Evolutionary conservation across 2,888 invertebrate genomes (phyloP), one percentile per base, ranked within the genome.

Genomic region (Heliconius ethilla): DNA sequence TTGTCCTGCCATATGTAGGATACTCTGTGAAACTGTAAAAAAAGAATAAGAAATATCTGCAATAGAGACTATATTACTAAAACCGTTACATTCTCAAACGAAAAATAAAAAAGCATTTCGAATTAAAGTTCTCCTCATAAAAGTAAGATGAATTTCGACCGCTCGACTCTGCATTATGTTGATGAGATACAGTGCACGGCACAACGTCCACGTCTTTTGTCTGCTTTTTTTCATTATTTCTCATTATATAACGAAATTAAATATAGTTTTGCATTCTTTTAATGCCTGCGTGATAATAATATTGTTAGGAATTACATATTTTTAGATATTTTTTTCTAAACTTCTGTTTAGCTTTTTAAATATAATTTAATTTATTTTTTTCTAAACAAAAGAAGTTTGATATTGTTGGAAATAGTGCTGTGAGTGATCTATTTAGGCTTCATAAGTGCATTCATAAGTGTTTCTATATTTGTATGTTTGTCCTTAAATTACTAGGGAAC

Each of bases 81-180:
- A 59, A 33, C 55, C 13, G 37, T 40, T 74, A 37, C 37, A 27
- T 62, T 27, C 10, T 22, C 5, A 62, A 27, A 45, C 65, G 63
- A 65, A 63, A 74, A 63, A 74, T 74, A 63, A 74, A 59, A 74
- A 65, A 45, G 63, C 45, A 63, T 63, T 74, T 45, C 40, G 27
- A 63, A 74, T 74, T 74, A 74, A 74, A 74, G 37, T 18, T 45
- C 70, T 55, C n/a, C 45, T 65, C 74, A 74, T 74, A 74, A 74
- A 74, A 45, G 45, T 65, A 74, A 74, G 63, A 74, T 74, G 74
- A 65, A 65, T 74, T 74, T 74, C 74, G 63, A 74, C 74, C 63
- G 62, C 73, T 51, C 51, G 51, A 51, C 22, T 72, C 72, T 65
- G 63, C 63, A 74, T 74, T 74, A 74, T 65, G 74, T 25, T 74